phyloP scores from a whole-genome alignment of 2,888 invertebrate genomes.

The Scaptomyza polygonia region DNA sequence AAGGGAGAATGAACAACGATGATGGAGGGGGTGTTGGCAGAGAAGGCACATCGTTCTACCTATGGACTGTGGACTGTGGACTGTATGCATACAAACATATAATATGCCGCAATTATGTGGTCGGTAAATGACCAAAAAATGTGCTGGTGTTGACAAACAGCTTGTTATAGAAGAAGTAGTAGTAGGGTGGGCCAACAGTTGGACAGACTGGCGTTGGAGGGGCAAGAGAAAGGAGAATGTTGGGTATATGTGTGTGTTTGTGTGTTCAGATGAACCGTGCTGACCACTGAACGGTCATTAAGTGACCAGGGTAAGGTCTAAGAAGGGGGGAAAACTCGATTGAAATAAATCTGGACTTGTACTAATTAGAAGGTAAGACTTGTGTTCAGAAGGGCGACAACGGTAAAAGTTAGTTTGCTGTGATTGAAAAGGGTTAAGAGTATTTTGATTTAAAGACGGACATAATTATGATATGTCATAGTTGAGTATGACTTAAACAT shows the following conservation, averaged over 20 bases:
- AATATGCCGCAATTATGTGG: conserved; percentile 82
- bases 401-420: conserved; percentile 1
- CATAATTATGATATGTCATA: background rate
- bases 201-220: background rate
- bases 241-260: background rate
- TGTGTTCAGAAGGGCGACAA: background rate
- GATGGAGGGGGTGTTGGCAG: background rate
- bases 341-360: conserved; percentile 15
- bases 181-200: conserved; percentile 13
- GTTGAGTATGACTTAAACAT: too few species aligned
- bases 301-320: conserved; percentile 62
- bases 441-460: background rate
- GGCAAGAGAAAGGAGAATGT: background rate
- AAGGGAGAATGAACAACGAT: conserved; percentile 32
- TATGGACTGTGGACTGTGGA: background rate
- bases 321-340: conserved; percentile 2
- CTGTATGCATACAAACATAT: conserved; percentile 57
- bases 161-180: conserved; percentile 65
- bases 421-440: conserved; percentile 1
- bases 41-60: too few species aligned
- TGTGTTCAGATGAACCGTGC: conserved; percentile 30
- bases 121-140: conserved; percentile 81
- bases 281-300: conserved; percentile 79
- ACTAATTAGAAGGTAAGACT: conserved; percentile 1
- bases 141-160: conserved; percentile 80